Evolutionary conservation across 2,888 invertebrate species (phyloP).

Genomic region (Portevinia maculata): DNA sequence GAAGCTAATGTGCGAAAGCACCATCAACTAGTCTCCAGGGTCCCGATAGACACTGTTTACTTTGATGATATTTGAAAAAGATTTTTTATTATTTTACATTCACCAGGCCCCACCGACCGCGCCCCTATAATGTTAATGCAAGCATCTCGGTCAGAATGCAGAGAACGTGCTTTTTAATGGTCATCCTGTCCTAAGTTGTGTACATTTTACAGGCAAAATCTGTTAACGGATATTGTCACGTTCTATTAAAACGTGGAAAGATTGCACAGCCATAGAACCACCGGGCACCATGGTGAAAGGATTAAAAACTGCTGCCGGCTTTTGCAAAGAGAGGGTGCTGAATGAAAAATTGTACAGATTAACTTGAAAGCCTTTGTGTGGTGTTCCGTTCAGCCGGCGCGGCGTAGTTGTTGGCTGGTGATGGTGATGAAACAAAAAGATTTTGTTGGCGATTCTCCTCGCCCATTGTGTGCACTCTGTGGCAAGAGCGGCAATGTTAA

Average conservation of each 20-base stretch:
- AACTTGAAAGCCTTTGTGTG: conserved; percentile 69
- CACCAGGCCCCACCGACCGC: conserved; percentile 3
- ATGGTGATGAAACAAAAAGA: conserved; percentile 48
- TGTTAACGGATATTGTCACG: conserved; percentile 73
- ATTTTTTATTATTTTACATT: conserved; percentile 4
- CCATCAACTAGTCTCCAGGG: conserved; percentile 12
- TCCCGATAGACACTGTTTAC: conserved; percentile 25
- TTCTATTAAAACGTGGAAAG: conserved; percentile 72
- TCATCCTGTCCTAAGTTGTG: conserved; percentile 72
- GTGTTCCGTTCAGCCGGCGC: conserved; percentile 37
- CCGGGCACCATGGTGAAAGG: conserved; percentile 48
- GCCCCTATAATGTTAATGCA: conserved; percentile 40
- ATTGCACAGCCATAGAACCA: conserved; percentile 33
- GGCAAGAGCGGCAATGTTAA: conserved; percentile 40
- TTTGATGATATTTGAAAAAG: conserved; percentile 58
- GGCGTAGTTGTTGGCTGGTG: conserved; percentile 1
- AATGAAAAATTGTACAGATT: conserved; percentile 64
- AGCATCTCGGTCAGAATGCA: conserved; percentile 46
- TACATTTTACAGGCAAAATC: conserved; percentile 66
- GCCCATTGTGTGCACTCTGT: conserved; percentile 25
- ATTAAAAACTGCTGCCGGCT: conserved; percentile 53
- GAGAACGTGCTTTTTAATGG: conserved; percentile 70
- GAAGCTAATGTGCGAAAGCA: conserved; percentile 28
- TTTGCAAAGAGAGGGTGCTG: conserved; percentile 6
- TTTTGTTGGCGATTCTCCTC: conserved; percentile 26